phyloP scores from a whole-genome alignment of 2,888 invertebrate species.

The Punctoribates punctum region DNA sequence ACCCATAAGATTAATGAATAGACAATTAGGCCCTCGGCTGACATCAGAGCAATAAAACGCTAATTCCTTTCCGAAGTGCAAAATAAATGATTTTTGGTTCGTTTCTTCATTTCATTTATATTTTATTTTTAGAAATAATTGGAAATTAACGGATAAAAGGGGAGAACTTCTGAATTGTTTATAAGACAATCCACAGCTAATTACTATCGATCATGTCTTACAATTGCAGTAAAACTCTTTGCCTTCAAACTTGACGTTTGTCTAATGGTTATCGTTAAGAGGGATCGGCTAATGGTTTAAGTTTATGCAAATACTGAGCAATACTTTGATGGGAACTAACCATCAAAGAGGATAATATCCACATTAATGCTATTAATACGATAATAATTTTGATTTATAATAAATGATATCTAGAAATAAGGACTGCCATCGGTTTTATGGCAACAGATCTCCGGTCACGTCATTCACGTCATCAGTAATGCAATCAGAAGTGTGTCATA shows the following conservation, averaged over 20 bases:
- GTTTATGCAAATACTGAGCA: slow-evolving; percentile 33
- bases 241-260: neutral
- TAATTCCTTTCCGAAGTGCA: neutral
- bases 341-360: slow-evolving; percentile 32
- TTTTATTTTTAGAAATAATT: slow-evolving; percentile 22
- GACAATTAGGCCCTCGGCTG: slow-evolving; percentile 9
- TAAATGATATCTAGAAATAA: slow-evolving; percentile 11
- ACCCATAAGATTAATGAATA: slow-evolving; percentile 19
- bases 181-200: slow-evolving; percentile 19
- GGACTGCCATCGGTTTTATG: slow-evolving; percentile 3
- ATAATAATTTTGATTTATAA: slow-evolving; percentile 39
- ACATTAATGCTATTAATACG: slow-evolving; percentile 32
- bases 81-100: slow-evolving; percentile 1
- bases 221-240: slow-evolving; percentile 18
- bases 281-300: slow-evolving; percentile 36
- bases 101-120: slow-evolving; percentile 1
- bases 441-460: slow-evolving; percentile 25
- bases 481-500: slow-evolving; percentile 21
- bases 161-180: slow-evolving; percentile 31
- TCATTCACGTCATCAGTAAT: slow-evolving; percentile 33
- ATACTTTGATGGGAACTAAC: slow-evolving; percentile 27
- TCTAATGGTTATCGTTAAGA: slow-evolving; percentile 36
- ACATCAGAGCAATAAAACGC: slow-evolving; percentile 19
- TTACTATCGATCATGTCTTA: slow-evolving; percentile 32
- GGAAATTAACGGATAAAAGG: slow-evolving; percentile 29